These are phyloP conservation scores for Taeniopygia guttata DNA, from an alignment of 2,797 vertebrate species.

Conservation along the genomic window DNA sequence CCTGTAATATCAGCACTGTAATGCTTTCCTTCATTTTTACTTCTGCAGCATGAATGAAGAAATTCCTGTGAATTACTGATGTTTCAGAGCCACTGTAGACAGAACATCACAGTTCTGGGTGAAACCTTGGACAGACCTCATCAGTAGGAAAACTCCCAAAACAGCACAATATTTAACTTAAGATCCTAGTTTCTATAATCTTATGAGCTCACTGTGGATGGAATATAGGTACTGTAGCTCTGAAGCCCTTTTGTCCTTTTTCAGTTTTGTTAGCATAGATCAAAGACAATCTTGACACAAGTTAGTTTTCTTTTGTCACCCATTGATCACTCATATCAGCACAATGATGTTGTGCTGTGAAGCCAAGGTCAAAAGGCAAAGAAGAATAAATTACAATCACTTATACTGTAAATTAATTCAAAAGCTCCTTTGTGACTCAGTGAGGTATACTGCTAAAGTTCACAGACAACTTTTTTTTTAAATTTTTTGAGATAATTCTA, in stretches of 20 bases:
- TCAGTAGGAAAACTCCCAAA: not conserved
- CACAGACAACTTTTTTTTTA: rapidly evolving
- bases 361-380: not conserved
- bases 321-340: too few species aligned
- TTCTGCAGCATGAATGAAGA: not conserved
- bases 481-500: not conserved
- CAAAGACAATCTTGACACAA: not conserved
- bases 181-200: not conserved
- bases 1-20: not conserved
- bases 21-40: not conserved
- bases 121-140: not conserved
- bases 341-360: not conserved
- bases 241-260: not conserved
- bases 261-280: not conserved
- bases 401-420: not conserved
- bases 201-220: not conserved
- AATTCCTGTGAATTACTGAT: not conserved
- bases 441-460: not conserved
- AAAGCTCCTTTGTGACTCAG: not conserved
- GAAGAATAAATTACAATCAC: not conserved
- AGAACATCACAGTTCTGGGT: not conserved
- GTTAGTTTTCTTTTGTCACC: not conserved
- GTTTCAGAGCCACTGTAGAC: not conserved
- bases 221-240: not conserved
- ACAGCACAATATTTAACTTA: not conserved